A percentile compares a stretch with the other conserved stretches of the same genome.
phyloP scores from a whole-genome alignment of 2,888 invertebrate genomes.

The Trichacis sp. region DNA sequence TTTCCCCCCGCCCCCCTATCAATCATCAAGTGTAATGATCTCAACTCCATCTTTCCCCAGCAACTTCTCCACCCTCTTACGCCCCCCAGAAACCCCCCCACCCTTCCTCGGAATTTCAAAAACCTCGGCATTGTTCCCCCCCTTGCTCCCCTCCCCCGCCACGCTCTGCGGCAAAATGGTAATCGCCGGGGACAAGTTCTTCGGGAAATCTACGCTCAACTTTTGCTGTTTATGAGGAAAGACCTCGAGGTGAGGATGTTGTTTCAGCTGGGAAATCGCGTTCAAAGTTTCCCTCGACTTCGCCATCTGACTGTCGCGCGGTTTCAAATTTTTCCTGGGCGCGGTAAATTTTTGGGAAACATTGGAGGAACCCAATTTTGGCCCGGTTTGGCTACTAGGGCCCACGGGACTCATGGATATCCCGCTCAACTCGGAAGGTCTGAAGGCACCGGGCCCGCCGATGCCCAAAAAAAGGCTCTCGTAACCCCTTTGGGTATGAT shows the following conservation, averaged over 20 bases:
- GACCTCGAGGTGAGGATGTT: constrained; percentile 64
- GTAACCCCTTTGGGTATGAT: constrained; percentile 38
- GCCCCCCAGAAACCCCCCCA: constrained; percentile 25
- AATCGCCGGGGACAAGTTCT: constrained; percentile 51
- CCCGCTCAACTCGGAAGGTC: constrained; percentile 55
- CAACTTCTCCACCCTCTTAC: constrained; percentile 52
- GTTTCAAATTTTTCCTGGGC: constrained; percentile 42
- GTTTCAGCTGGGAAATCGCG: constrained; percentile 60
- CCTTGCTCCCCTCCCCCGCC: constrained; percentile 42
- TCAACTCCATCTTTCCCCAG: constrained; percentile 57
- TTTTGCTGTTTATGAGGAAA: constrained; percentile 62
- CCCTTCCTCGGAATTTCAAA: constrained; percentile 55
- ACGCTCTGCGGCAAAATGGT: constrained; percentile 53
- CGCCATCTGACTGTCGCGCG: constrained; percentile 31
- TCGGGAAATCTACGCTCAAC: constrained; percentile 52
- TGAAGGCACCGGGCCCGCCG: constrained; percentile 25
- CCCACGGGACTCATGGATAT: constrained; percentile 58
- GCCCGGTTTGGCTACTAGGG: constrained; percentile 23
- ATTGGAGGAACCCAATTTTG: constrained; percentile 41
- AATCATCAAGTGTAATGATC: constrained; percentile 65
- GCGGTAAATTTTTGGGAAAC: constrained; percentile 37
- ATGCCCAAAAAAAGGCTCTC: constrained; percentile 17
- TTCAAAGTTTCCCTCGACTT: constrained; percentile 52
- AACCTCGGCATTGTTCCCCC: constrained; percentile 52
- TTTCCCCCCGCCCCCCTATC: too few species aligned